Base-by-base conservation (phyloP, 2,113 vertebrate genomes). In the Osmerus eperlanus region DNA sequence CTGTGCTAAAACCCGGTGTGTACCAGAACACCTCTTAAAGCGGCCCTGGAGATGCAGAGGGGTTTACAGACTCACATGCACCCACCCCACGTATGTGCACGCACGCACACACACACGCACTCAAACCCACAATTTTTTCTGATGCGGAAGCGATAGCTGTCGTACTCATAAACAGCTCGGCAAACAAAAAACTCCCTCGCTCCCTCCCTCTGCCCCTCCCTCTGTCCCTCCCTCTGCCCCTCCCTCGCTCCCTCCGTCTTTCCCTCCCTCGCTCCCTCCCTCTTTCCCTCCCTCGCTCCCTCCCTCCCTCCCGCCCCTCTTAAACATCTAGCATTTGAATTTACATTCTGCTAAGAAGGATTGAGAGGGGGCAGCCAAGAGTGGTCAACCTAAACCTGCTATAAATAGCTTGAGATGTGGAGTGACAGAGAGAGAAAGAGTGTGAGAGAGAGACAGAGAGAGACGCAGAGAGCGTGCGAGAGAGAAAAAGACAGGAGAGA, bases 341-440 rank as follows among this genome's bases (percentile, higher is more conserved):
- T 28, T 16, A 60, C 65, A 60, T 73, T 82, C 78, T 63, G 56
- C 68, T 65, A 66, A 58, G 68, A 84, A 68, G 66, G 70, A 70
- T 59, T 64, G 67, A 75, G 65, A 72, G 2, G 52, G 16, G 65
- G 53, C 58, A 77, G 77, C 71, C 81, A 85, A 74, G 74, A 78
- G 75, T 82, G 83, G 81, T 74, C 81, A 84, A 58, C 77, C 32
- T 81, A 80, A 73, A 75, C 70, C 68, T 21, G 80, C 73, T 88
- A 85, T 83, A 84, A 87, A 87, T 87, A 87, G 77, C 59, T n/a
- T 63, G 54, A 68, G 29, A 64, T 18, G 70, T 53, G 60, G 75
- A 59, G 29, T 8, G 7, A 64, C 12, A 18, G 29, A 63, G 28
- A 25, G 60, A 32, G 25, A 63, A 6, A 18, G 0, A 25, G 23